Evolutionary conservation across 1,140 invertebrate species (phyloP).

Genomic region (Psilanteris sp.): DNA sequence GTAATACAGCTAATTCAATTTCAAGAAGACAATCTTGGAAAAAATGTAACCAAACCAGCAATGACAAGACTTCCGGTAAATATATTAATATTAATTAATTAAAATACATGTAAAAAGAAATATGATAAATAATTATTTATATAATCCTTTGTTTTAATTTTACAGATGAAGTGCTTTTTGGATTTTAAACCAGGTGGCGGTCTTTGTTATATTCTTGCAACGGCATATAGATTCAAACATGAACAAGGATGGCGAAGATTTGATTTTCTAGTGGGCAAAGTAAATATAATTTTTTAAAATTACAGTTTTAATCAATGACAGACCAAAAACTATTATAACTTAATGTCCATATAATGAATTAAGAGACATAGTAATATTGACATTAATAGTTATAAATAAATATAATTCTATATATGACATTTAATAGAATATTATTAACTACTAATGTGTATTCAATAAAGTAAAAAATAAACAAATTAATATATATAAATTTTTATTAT

Average conservation of each 20-base stretch:
- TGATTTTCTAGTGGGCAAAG: conserved; percentile 92
- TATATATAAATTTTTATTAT: no score
- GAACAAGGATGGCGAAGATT: conserved; percentile 97
- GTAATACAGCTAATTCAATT: conserved; percentile 95
- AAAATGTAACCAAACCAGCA: conserved; percentile 93
- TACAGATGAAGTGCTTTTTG: conserved; percentile 94
- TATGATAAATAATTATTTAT: not conserved
- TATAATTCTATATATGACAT: no score
- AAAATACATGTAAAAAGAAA: not conserved
- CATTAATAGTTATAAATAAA: no score
- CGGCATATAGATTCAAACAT: conserved; percentile 96
- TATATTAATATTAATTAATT: no score
- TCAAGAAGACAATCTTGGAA: conserved; percentile 97
- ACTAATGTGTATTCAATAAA: no score
- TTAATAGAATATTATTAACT: no score
- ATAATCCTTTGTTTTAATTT: conserved; percentile 52
- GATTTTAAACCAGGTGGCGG: conserved; percentile 96
- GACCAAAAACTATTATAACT: no score
- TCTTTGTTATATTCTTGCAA: conserved; percentile 94
- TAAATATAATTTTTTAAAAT: no score
- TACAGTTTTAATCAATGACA: no score
- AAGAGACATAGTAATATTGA: no score
- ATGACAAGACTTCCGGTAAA: conserved; percentile 90
- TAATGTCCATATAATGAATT: no score
- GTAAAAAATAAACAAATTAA: no score